phyloP scores from a whole-genome alignment of 2,888 invertebrate species.

The Notodonta dromedarius region DNA sequence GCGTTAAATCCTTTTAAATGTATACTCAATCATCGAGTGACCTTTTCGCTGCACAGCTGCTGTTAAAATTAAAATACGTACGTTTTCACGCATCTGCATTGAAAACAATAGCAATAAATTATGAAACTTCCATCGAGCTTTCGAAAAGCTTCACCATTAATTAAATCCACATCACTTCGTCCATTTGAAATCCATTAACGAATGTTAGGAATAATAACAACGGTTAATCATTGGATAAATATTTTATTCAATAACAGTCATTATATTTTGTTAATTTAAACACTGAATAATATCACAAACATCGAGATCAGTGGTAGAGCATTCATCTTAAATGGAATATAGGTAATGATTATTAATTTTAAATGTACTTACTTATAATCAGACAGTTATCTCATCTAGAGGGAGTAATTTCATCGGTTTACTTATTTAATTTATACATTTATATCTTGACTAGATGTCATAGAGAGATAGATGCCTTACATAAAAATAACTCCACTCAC shows the following conservation, averaged over 20 bases:
- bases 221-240: constrained; percentile 13
- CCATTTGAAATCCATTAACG: constrained; percentile 25
- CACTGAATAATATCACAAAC: constrained; percentile 42
- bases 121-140: constrained; percentile 16
- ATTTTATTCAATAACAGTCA: constrained; percentile 27
- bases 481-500: no score
- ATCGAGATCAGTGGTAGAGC: constrained; percentile 30
- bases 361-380: no score
- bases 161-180: constrained; percentile 30
- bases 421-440: no score
- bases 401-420: no score
- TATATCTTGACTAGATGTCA: no score
- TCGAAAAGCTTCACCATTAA: constrained; percentile 19
- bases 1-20: neutral
- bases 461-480: no score
- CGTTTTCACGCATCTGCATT: constrained; percentile 4
- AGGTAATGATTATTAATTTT: no score
- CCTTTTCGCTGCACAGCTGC: neutral
- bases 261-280: constrained; percentile 26
- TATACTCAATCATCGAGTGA: constrained; percentile 4
- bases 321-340: neutral
- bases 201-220: constrained; percentile 8
- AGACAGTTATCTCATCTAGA: no score
- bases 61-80: neutral
- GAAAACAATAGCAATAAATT: constrained; percentile 23